A percentile compares a stretch with the other conserved stretches of the same genome.
phyloP scores from a whole-genome alignment of 2,797 vertebrate genomes.

The Chrosomus eos region DNA sequence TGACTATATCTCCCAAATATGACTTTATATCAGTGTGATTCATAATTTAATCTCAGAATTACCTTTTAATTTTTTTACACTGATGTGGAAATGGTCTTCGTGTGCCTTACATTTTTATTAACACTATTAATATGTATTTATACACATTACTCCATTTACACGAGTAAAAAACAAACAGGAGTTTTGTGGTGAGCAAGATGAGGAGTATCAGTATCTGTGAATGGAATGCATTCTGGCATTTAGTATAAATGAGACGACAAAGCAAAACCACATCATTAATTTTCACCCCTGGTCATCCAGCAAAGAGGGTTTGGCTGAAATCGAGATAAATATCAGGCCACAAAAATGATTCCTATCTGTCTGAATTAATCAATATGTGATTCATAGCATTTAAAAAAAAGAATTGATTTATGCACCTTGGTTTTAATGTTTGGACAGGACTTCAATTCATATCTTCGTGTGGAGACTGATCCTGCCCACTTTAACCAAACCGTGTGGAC shows the following conservation, averaged over 20 bases:
- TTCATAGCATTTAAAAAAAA: not conserved
- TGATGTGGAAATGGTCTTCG: not conserved
- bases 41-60: not conserved
- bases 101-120: not conserved
- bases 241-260: not conserved
- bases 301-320: not conserved
- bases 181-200: not conserved
- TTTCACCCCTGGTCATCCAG: not conserved
- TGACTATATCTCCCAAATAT: not conserved
- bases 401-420: not conserved
- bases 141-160: not conserved
- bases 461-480: not conserved
- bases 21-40: not conserved
- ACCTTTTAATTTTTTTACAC: not conserved
- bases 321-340: not conserved
- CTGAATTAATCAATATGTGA: constrained; percentile 1
- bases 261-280: not conserved
- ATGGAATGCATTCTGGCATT: not conserved
- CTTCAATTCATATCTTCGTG: not conserved
- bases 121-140: too few relatives aligned
- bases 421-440: constrained; percentile 2
- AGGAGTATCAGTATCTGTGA: not conserved
- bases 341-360: not conserved
- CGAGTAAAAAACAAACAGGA: not conserved
- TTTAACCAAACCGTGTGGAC: not conserved